These are phyloP conservation scores for Meandrina meandrites DNA, from an alignment of 92 coral and sea anemone species.

Conservation along the genomic window DNA sequence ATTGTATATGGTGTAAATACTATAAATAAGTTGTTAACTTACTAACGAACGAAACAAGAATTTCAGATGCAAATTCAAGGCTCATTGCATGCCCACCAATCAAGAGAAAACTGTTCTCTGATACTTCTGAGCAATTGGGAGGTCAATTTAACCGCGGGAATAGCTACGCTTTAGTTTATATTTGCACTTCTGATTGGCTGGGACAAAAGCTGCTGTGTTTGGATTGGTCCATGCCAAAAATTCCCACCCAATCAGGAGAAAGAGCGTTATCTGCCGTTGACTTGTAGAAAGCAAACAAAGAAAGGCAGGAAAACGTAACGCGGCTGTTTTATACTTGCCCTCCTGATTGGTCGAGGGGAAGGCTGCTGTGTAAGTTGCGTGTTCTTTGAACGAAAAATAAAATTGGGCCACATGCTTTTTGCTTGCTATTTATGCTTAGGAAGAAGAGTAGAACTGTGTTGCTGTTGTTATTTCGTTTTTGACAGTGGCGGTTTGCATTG, in stretches of 20 bases:
- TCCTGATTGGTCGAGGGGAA: not conserved
- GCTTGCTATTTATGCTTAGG: not conserved
- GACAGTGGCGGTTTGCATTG: not conserved
- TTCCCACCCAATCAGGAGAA: not conserved
- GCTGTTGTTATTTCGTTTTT: not conserved
- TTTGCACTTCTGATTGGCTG: not conserved
- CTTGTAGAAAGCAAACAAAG: not conserved
- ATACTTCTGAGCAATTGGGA: not conserved
- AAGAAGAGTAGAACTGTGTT: not conserved
- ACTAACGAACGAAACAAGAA: not conserved
- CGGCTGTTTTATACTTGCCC: not conserved
- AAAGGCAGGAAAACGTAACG: not conserved
- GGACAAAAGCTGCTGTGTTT: not conserved
- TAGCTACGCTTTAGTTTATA: no score
- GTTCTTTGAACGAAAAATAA: not conserved
- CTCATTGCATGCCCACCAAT: not conserved
- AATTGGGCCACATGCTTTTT: not conserved
- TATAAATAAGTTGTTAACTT: not conserved
- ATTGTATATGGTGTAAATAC: constrained; percentile 10
- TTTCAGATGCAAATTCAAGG: not conserved
- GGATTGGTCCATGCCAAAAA: not conserved
- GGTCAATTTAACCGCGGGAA: not conserved
- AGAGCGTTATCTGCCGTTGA: not conserved
- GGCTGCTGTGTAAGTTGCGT: not conserved
- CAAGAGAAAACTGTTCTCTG: not conserved